Conservation (phyloP, 2,797 vertebrate species). For the Hapalemur alaotrensis region DNA sequence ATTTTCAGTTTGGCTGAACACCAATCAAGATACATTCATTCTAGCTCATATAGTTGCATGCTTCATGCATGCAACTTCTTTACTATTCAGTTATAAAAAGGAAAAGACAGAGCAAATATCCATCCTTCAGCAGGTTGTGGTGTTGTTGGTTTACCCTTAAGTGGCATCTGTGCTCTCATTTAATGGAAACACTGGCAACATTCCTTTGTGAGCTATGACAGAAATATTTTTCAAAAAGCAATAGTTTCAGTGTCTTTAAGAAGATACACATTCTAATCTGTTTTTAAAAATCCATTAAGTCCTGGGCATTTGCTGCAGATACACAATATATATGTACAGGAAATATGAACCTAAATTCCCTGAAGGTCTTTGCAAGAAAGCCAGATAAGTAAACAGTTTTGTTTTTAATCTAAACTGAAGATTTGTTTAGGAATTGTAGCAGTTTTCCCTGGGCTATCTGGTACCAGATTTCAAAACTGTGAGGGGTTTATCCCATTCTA, state of each 20-base stretch:
- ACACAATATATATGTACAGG: background rate
- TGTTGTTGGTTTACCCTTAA: background rate
- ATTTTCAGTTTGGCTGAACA: slow-evolving; percentile 56
- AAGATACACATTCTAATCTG: background rate
- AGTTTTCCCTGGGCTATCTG: background rate
- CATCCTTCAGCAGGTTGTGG: background rate
- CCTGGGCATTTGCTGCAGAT: background rate
- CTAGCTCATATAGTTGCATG: background rate
- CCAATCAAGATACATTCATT: slow-evolving; percentile 30
- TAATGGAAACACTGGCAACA: slow-evolving; percentile 9
- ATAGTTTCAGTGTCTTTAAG: slow-evolving; percentile 35
- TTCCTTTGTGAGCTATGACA: background rate
- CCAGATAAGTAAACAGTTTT: slow-evolving; percentile 24
- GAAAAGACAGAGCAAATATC: background rate
- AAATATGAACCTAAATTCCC: slow-evolving; percentile 33
- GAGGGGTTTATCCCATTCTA: background rate
- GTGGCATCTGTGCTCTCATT: slow-evolving; percentile 5
- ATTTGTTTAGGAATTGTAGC: background rate
- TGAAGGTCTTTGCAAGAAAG: slow-evolving; percentile 20
- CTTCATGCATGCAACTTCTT: slow-evolving; percentile 1
- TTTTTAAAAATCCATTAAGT: background rate
- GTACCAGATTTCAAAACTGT: background rate
- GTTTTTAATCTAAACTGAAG: slow-evolving; percentile 47
- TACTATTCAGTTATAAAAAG: slow-evolving; percentile 28
- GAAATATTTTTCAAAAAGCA: background rate